Conservation (phyloP, 2,888 invertebrate species). For the Philereme transversata region DNA sequence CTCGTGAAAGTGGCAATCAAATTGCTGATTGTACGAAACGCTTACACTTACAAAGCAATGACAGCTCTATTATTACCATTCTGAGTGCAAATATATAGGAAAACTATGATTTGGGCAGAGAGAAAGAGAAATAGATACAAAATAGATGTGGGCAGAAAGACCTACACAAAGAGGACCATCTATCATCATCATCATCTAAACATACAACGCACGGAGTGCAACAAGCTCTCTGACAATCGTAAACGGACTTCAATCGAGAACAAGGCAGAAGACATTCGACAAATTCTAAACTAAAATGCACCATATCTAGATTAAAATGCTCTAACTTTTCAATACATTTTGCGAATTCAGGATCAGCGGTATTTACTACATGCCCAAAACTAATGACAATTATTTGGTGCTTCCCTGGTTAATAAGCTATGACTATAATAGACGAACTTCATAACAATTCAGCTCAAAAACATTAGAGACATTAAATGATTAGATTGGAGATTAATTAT, state of each 20-base stretch:
- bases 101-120: slow-evolving; percentile 73
- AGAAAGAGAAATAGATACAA: slow-evolving; percentile 63
- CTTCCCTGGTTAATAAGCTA: slow-evolving; percentile 82
- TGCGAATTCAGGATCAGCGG: slow-evolving; percentile 68
- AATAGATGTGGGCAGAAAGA: slow-evolving; percentile 72
- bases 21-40: slow-evolving; percentile 80
- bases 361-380: slow-evolving; percentile 80
- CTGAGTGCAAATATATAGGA: slow-evolving; percentile 74
- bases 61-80: slow-evolving; percentile 84
- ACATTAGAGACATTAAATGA: slow-evolving; percentile 27
- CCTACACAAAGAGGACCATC: slow-evolving; percentile 48
- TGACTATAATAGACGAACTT: slow-evolving; percentile 67
- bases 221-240: slow-evolving; percentile 54
- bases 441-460: slow-evolving; percentile 36
- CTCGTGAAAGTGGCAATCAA: slow-evolving; percentile 80
- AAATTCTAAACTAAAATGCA: slow-evolving; percentile 81
- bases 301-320: slow-evolving; percentile 66
- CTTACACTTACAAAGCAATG: slow-evolving; percentile 83
- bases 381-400: slow-evolving; percentile 71
- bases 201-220: slow-evolving; percentile 56
- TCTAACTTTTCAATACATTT: slow-evolving; percentile 46
- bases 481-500: slow-evolving; percentile 22
- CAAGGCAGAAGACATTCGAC: slow-evolving; percentile 68
- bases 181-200: slow-evolving; percentile 45
- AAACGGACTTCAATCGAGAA: slow-evolving; percentile 52